phyloP scores from a whole-genome alignment of 2,113 vertebrate species.

The Lynx canadensis region DNA sequence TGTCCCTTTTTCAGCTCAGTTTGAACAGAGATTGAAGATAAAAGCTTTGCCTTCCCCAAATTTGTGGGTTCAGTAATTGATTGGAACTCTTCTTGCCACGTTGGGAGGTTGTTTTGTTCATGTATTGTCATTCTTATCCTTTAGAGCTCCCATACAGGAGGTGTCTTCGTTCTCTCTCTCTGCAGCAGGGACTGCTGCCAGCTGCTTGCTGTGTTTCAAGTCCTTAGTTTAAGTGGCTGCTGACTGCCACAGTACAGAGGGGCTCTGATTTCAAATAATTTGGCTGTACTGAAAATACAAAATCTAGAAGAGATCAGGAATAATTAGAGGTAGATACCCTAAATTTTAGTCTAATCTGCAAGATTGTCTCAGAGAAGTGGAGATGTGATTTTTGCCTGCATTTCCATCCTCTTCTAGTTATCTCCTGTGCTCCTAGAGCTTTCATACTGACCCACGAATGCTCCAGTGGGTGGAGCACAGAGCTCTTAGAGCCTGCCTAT shows the following conservation, averaged over 20 bases:
- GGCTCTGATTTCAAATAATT: neutral
- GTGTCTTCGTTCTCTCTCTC: neutral
- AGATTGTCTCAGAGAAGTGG: neutral
- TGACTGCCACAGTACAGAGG: neutral
- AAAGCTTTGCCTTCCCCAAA: neutral
- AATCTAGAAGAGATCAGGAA: neutral
- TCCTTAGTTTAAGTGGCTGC: neutral
- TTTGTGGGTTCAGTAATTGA: neutral
- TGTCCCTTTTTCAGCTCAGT: neutral
- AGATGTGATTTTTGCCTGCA: neutral
- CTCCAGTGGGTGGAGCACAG: neutral
- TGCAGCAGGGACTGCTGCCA: neutral
- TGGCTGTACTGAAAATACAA: neutral
- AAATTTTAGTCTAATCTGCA: neutral
- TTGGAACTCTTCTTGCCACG: neutral
- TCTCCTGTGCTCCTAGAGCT: neutral
- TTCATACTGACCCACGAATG: neutral
- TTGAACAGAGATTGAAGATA: neutral
- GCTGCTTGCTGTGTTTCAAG: neutral
- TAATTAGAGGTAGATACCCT: neutral
- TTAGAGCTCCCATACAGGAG: neutral
- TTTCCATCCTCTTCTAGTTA: neutral
- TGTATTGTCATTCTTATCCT: neutral
- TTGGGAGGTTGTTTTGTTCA: neutral
- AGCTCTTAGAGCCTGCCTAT: neutral